Evolutionary conservation across 2,888 invertebrate genomes (phyloP).

Genomic region (Thecophora atra): DNA sequence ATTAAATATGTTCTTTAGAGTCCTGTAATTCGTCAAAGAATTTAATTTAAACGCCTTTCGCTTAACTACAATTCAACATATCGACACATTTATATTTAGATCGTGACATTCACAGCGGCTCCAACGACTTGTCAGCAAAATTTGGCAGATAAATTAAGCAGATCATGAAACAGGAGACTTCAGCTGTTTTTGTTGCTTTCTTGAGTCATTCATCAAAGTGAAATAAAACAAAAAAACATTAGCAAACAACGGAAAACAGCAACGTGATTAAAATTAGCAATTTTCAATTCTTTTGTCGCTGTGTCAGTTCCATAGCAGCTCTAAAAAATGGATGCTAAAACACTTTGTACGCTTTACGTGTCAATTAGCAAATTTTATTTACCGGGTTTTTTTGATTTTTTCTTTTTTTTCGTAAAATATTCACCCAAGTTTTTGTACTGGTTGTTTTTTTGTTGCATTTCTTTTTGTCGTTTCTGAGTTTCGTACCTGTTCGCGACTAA

Average conservation of each 20-base stretch:
- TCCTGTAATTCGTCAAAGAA: no score
- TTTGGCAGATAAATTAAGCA: no score
- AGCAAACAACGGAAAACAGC: not conserved
- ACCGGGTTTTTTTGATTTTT: not conserved
- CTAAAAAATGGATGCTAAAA: not conserved
- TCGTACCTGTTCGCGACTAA: not conserved
- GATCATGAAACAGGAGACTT: no score
- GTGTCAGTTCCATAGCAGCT: not conserved
- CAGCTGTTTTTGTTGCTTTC: not conserved
- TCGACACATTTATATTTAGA: no score
- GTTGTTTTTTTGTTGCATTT: not conserved
- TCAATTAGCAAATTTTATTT: not conserved
- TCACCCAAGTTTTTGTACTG: not conserved
- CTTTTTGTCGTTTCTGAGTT: no score
- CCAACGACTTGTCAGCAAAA: no score
- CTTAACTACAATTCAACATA: no score
- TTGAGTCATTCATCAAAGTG: not conserved
- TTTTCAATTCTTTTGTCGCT: not conserved
- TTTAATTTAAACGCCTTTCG: no score
- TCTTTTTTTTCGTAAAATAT: not conserved
- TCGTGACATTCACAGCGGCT: no score
- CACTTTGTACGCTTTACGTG: not conserved
- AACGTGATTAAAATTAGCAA: constrained; percentile 27
- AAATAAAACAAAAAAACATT: not conserved
- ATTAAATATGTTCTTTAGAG: no score